Evolutionary conservation across 2,888 invertebrate species (phyloP), one percentile per base, ranked within the genome.

Genomic region (Baccha elongata): DNA sequence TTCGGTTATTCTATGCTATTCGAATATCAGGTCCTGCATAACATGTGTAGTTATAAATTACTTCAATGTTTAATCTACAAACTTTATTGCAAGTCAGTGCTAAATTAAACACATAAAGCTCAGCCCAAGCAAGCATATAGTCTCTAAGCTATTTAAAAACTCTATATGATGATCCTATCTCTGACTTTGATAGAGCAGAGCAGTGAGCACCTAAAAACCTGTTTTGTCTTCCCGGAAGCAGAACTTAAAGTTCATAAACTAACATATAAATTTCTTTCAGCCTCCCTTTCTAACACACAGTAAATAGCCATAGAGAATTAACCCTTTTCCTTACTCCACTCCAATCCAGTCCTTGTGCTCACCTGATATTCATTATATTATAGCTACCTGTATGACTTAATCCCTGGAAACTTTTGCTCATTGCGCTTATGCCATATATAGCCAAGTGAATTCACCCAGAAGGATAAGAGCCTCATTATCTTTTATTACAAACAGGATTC

Each of bases 211-310:
- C 35, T 21, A 3, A 60, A 60, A 60, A 42, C 26, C 29, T 26
- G 42, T 60, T 60, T 42, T 42, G 42, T 40, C 37, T 37, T 42
- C 15, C 17, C 0, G 26, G 7, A 42, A 29, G 26, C 15, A 42
- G 11, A 60, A 60, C 17, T 42, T 23, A 26, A 42, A 40, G 11
- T 60, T 60, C 42, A 60, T 42, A 60, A 60, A 55, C 37, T 55
- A 53, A 53, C 35, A 53, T 21, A n/a, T 21, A 53, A 2, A 35
- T 19, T 53, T 35, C 35, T 19, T 52, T 1, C 37, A 21, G 35
- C 1, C 11, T 52, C 50, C 29, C 29, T 17, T 37, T 1, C 21
- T 13, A 55, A 21, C 8, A 21, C 13, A 35, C 11, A 19, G 19
- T 35, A 35, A 53, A 35, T 11, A 11, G 6, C 2, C 17, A 19